A percentile compares a stretch with the other conserved stretches of the same genome.
Conservation (phyloP, 2,888 invertebrate genomes). For the Dendrolimus pini region DNA sequence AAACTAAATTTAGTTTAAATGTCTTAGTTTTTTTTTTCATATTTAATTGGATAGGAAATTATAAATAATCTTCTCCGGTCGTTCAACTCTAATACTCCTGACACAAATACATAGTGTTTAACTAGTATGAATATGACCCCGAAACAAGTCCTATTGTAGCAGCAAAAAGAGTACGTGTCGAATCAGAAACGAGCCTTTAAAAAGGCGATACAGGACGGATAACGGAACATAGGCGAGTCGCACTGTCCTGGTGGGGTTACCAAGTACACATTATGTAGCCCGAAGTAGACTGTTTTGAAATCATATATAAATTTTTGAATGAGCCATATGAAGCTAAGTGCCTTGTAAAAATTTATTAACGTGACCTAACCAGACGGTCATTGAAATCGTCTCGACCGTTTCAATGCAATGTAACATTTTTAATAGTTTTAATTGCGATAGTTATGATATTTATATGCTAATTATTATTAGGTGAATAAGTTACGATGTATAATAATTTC, state of each 20-base stretch:
- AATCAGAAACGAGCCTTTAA: slow-evolving; percentile 62
- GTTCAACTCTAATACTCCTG: slow-evolving; percentile 51
- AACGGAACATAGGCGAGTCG: slow-evolving; percentile 41
- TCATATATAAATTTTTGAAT: neutral
- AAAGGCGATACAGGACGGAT: slow-evolving; percentile 66
- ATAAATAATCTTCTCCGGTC: slow-evolving; percentile 22
- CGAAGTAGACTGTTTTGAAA: neutral
- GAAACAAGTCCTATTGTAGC: slow-evolving; percentile 60
- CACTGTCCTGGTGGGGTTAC: neutral
- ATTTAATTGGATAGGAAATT: too few species aligned
- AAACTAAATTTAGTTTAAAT: too few species aligned
- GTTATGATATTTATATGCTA: neutral
- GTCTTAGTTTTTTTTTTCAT: too few species aligned
- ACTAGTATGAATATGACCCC: slow-evolving; percentile 55
- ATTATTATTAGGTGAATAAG: neutral
- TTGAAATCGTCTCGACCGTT: neutral
- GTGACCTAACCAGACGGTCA: neutral
- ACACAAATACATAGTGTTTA: slow-evolving; percentile 60
- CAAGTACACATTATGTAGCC: neutral
- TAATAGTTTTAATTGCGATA: neutral
- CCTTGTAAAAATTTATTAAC: neutral
- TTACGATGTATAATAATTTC: too few species aligned
- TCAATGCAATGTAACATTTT: neutral
- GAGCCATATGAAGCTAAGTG: neutral
- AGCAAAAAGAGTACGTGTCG: slow-evolving; percentile 62